Percentiles rank a stretch among this genome's conserved stretches.
These are phyloP conservation scores for Spodoptera littoralis DNA, from an alignment of 2,888 invertebrate species.

Conservation along the genomic window DNA sequence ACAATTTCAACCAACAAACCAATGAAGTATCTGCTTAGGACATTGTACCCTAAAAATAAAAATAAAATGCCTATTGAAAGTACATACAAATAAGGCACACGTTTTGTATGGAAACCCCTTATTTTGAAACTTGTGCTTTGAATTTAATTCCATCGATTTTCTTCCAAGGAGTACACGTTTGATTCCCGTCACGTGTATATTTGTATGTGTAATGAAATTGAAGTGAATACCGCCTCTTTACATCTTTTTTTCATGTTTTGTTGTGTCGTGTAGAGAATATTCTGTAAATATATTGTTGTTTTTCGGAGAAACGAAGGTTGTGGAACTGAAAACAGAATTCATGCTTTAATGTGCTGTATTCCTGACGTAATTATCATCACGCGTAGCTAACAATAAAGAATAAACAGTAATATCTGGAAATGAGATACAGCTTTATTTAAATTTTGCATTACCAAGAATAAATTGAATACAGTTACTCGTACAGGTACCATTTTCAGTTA, in stretches of 20 bases:
- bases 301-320: background rate
- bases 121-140: conserved; percentile 69
- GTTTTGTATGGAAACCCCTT: conserved; percentile 70
- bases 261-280: background rate
- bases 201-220: conserved; percentile 52
- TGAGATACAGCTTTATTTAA: no score
- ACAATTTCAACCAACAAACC: no score
- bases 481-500: no score
- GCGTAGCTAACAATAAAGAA: no score
- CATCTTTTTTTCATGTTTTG: background rate
- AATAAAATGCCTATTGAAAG: conserved; percentile 66
- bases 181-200: conserved; percentile 52
- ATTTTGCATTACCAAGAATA: no score
- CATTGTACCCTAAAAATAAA: conserved; percentile 36
- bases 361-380: no score
- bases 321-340: no score
- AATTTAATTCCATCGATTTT: conserved; percentile 74
- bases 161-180: conserved; percentile 51
- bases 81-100: conserved; percentile 70
- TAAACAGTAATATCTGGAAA: no score
- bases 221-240: conserved; percentile 17
- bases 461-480: no score
- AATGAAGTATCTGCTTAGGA: no score
- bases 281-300: background rate
- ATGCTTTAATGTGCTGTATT: no score